A percentile compares a stretch with the other conserved stretches of the same genome.
Conservation (phyloP, 2,797 vertebrate genomes). For the Gymnoscopelus braueri region DNA sequence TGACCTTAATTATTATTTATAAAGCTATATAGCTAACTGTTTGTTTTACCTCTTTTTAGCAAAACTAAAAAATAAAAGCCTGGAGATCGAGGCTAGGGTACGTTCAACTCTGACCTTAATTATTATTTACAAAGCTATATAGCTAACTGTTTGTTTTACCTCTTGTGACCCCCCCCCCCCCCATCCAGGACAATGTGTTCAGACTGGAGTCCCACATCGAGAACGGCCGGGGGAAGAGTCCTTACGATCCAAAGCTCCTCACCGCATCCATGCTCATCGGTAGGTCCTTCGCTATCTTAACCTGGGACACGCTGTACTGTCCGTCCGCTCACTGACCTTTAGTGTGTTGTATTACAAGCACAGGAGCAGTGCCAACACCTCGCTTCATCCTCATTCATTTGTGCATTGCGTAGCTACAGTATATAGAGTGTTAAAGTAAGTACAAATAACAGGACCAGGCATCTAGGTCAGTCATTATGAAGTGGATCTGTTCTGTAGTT, state of each 20-base stretch:
- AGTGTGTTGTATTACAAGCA: slow-evolving; percentile 46
- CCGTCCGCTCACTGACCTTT: background rate
- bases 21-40: too few relatives aligned
- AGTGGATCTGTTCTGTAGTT: slow-evolving; percentile 51
- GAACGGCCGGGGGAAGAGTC: slow-evolving; percentile 97
- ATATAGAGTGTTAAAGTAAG: slow-evolving; percentile 33
- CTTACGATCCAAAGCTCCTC: slow-evolving; percentile 94
- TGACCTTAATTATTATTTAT: too few relatives aligned
- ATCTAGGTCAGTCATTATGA: slow-evolving; percentile 56
- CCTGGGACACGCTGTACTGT: slow-evolving; percentile 1
- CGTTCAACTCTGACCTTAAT: background rate
- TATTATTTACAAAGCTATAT: too few relatives aligned
- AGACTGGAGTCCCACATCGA: slow-evolving; percentile 89
- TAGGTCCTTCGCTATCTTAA: slow-evolving; percentile 67
- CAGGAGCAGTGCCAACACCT: slow-evolving; percentile 46
- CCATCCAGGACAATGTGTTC: slow-evolving; percentile 96
- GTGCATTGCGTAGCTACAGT: slow-evolving; percentile 14
- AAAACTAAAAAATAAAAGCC: too few relatives aligned
- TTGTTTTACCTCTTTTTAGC: too few relatives aligned
- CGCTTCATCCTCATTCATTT: slow-evolving; percentile 60
- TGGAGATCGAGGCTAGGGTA: too few relatives aligned
- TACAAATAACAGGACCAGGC: slow-evolving; percentile 54
- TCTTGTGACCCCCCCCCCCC: too few relatives aligned
- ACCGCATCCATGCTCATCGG: slow-evolving; percentile 96
- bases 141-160: too few relatives aligned